Evolutionary conservation across 2,113 vertebrate species (phyloP).

Genomic region (Orientallactaga bullata): DNA sequence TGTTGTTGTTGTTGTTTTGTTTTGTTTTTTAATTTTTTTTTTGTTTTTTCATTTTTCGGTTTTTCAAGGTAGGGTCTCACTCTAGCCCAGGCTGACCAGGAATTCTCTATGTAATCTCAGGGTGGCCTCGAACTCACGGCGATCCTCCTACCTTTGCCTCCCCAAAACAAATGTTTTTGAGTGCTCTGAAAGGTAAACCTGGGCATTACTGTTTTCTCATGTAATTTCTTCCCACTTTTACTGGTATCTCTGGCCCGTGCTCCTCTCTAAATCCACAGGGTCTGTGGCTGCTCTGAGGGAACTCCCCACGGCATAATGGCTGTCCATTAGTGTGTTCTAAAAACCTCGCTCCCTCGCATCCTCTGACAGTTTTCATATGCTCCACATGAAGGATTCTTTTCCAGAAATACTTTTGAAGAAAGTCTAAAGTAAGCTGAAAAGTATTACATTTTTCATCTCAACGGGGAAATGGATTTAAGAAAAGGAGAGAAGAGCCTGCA

Average conservation of each 20-base stretch:
- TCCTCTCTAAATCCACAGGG: conserved; percentile 13
- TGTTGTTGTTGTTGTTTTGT: too few relatives aligned
- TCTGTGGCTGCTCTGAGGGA: conserved; percentile 71
- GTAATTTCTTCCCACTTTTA: conserved; percentile 66
- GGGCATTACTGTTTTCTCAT: conserved; percentile 56
- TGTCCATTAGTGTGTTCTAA: conserved; percentile 86
- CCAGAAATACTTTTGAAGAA: conserved; percentile 89
- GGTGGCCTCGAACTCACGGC: too few relatives aligned
- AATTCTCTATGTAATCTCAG: too few relatives aligned
- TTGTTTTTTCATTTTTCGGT: too few relatives aligned
- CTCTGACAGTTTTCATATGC: conserved; percentile 85
- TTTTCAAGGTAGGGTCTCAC: too few relatives aligned
- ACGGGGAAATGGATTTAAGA: conserved; percentile 88
- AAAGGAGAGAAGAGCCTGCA: conserved; percentile 88
- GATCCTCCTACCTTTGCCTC: too few relatives aligned
- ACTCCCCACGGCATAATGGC: conserved; percentile 83
- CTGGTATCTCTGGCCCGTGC: conserved; percentile 56
- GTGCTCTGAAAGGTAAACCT: conserved; percentile 1
- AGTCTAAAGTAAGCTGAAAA: conserved; percentile 90
- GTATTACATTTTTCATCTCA: conserved; percentile 91
- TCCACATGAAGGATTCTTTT: conserved; percentile 85
- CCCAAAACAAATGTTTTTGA: conserved; percentile 2
- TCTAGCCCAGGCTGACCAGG: too few relatives aligned
- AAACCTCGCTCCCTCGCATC: conserved; percentile 76
- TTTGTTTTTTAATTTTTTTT: too few relatives aligned